Evolutionary conservation across 1,140 invertebrate species (phyloP), one percentile per base, ranked within the genome.

Genomic region (Sarcophaga peregrina): DNA sequence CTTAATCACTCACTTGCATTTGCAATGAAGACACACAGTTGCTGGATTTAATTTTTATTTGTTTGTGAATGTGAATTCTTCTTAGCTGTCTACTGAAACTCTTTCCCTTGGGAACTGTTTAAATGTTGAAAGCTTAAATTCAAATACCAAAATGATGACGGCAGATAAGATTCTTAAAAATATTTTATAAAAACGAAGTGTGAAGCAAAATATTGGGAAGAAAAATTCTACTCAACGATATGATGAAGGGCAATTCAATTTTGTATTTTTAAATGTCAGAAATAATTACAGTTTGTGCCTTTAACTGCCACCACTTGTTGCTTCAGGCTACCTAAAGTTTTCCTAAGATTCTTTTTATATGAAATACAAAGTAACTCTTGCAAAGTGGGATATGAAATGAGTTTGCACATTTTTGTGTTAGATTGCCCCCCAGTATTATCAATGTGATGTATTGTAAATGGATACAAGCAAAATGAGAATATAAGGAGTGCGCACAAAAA

Each of bases 21-120:
- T 78, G 75, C 10, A 78, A 78, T 78, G 52, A 78, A 78, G 50
- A 78, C 75, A 78, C 75, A 78, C n/a, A 50, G 75, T 78, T 78
- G n/a, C 47, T 52, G 50, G 20, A 74, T 37, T 46, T 5, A 52
- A 5, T 52, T 52, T 52, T 9, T 52, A 13, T 52, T 52, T 52
- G 50, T 52, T 52, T 13, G 50, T 10, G 50, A 52, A 37, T 52
- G 8, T 52, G 50, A 52, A 52, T 52, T 52, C 50, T 1, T 9
- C 4, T n/a, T 58, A 4, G 13, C 15, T n/a, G 25, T 15, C 54
- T n/a, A 58, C 50, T 13, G 13, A 8, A 8, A 52, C 50, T 58
- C 10, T n/a, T 13, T 58, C 54, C 15, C 54, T 58, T 15, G 54
- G n/a, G n/a, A 13, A 58, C n/a, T 58, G n/a, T n/a, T 58, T 15